Conservation (phyloP, 2,113 vertebrate genomes). For the Carassius auratus region DNA sequence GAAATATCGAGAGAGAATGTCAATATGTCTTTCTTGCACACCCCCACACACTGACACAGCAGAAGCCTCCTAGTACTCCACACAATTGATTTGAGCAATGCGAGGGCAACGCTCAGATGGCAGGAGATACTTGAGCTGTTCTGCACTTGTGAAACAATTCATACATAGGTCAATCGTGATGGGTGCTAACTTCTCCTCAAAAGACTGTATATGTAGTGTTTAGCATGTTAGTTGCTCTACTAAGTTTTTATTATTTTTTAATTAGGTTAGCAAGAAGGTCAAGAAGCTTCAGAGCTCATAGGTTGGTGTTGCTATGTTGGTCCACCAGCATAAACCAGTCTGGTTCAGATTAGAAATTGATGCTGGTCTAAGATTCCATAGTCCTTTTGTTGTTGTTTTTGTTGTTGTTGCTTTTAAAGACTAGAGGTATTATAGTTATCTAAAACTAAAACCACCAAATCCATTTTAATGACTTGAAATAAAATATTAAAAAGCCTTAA, state of each 20-base stretch:
- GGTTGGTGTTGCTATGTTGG: no score
- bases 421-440: no score
- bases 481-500: no score
- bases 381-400: background rate
- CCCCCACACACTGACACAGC: conserved; percentile 30
- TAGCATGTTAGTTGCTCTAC: no score
- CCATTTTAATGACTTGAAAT: no score
- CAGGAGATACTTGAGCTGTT: conserved; percentile 11
- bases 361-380: background rate
- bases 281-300: background rate
- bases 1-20: conserved; percentile 45
- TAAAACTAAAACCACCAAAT: no score
- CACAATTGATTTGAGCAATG: conserved; percentile 61
- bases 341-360: background rate
- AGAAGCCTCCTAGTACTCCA: conserved; percentile 46
- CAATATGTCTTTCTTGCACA: conserved; percentile 39
- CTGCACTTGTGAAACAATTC: background rate
- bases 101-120: conserved; percentile 37
- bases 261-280: background rate
- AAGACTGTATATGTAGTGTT: background rate
- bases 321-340: background rate
- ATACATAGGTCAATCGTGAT: background rate
- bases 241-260: no score
- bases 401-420: background rate
- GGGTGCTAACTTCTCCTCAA: background rate